A percentile compares a stretch with the other conserved stretches of the same genome.
phyloP scores from a whole-genome alignment of 2,888 invertebrate species.

The Lasioglossum malachurum region DNA sequence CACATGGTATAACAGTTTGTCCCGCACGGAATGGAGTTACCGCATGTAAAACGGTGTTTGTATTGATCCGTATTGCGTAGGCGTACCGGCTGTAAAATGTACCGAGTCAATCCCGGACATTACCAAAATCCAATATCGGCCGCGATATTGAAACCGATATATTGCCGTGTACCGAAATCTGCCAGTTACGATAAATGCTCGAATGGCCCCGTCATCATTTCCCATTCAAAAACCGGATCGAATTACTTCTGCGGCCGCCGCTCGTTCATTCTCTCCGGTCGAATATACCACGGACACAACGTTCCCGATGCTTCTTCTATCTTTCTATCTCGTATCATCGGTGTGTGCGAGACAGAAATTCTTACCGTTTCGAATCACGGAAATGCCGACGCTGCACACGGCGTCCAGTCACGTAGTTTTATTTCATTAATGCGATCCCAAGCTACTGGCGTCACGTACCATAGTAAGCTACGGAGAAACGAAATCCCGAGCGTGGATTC shows the following conservation, averaged over 20 bases:
- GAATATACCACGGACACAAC: background rate
- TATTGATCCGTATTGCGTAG: slow-evolving; percentile 40
- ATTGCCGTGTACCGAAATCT: slow-evolving; percentile 29
- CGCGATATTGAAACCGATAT: slow-evolving; percentile 52
- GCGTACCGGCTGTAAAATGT: slow-evolving; percentile 49
- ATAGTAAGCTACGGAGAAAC: background rate
- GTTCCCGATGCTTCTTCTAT: slow-evolving; percentile 17
- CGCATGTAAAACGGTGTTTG: slow-evolving; percentile 55
- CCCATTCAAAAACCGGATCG: slow-evolving; percentile 48
- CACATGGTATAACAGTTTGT: background rate
- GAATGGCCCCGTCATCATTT: slow-evolving; percentile 42
- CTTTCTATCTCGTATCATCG: background rate
- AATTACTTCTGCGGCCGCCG: slow-evolving; percentile 41
- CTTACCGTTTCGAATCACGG: slow-evolving; percentile 68
- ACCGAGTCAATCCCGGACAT: slow-evolving; percentile 50
- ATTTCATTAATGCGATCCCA: slow-evolving; percentile 71
- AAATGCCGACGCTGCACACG: slow-evolving; percentile 59
- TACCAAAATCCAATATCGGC: slow-evolving; percentile 49
- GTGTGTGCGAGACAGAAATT: slow-evolving; percentile 3
- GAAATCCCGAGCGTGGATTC: background rate
- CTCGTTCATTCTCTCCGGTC: slow-evolving; percentile 31
- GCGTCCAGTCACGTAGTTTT: slow-evolving; percentile 71
- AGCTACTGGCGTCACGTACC: background rate
- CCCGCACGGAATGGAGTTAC: slow-evolving; percentile 54
- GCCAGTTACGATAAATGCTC: slow-evolving; percentile 29